These are phyloP conservation scores for Cataglyphis cursor DNA, from an alignment of 2,888 invertebrate genomes.

Conservation along the genomic window DNA sequence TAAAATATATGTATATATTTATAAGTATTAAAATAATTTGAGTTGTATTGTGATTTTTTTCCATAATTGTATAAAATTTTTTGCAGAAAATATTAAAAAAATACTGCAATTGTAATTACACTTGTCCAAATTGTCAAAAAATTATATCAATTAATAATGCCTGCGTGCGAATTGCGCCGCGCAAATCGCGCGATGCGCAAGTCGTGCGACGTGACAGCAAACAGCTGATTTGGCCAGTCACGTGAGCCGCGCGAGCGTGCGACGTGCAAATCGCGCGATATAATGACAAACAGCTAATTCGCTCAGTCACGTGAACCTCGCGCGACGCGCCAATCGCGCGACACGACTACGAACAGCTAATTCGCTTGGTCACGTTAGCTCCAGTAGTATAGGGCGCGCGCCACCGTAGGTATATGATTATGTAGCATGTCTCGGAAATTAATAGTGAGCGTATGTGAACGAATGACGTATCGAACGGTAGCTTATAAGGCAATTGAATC, in stretches of 20 bases:
- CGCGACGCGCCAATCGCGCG: conserved; percentile 7
- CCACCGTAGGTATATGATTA: conserved; percentile 8
- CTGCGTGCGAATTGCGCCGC: background rate
- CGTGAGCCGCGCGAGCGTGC: background rate
- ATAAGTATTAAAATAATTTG: background rate
- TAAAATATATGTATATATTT: conserved; percentile 2
- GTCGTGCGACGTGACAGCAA: background rate
- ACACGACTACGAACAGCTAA: conserved; percentile 2
- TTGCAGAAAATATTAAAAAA: background rate
- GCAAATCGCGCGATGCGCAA: background rate
- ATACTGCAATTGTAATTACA: background rate
- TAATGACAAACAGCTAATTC: conserved; percentile 7
- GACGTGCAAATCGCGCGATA: background rate
- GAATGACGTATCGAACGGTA: conserved; percentile 44
- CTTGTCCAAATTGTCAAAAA: background rate
- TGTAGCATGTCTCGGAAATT: conserved; percentile 35
- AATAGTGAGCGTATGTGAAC: conserved; percentile 8
- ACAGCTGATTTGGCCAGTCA: background rate
- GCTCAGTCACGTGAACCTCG: background rate
- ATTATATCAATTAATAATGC: background rate
- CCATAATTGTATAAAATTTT: background rate
- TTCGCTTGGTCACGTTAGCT: conserved; percentile 1
- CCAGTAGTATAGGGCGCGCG: background rate
- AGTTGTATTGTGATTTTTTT: background rate
- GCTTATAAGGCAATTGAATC: conserved; percentile 33